Evolutionary conservation across 2,113 vertebrate genomes (phyloP).

Genomic region (Hemiscyllium ocellatum): DNA sequence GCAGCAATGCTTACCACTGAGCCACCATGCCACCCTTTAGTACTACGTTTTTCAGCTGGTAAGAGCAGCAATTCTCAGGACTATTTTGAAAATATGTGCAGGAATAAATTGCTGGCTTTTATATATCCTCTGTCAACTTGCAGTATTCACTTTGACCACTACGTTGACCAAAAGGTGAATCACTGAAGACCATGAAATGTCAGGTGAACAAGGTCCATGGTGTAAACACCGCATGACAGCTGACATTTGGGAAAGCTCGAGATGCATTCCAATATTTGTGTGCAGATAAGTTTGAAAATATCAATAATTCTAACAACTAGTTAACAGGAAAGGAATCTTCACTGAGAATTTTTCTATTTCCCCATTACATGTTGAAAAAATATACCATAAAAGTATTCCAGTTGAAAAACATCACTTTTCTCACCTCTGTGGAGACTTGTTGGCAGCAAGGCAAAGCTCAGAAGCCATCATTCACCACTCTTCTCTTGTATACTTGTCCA

Average conservation of each 20-base stretch:
- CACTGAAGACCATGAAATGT: neutral
- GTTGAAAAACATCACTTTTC: neutral
- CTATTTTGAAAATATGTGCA: neutral
- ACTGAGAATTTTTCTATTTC: neutral
- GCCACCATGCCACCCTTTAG: neutral
- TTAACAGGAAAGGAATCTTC: neutral
- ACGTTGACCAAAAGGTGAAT: neutral
- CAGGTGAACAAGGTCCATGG: neutral
- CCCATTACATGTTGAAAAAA: neutral
- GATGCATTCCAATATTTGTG: neutral
- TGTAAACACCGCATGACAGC: neutral
- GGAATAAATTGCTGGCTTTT: neutral
- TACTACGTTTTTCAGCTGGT: neutral
- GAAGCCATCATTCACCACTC: conserved; percentile 3
- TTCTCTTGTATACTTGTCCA: neutral
- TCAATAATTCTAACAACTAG: neutral
- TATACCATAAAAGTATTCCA: neutral
- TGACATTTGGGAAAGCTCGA: neutral
- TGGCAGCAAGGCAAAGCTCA: neutral
- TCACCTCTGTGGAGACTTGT: neutral
- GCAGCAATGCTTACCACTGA: no score
- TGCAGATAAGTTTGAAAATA: neutral
- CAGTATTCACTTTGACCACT: neutral
- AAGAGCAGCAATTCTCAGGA: neutral
- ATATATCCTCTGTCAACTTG: neutral